Conservation (phyloP, 2,797 vertebrate species). For the Phataginus tetradactyla region DNA sequence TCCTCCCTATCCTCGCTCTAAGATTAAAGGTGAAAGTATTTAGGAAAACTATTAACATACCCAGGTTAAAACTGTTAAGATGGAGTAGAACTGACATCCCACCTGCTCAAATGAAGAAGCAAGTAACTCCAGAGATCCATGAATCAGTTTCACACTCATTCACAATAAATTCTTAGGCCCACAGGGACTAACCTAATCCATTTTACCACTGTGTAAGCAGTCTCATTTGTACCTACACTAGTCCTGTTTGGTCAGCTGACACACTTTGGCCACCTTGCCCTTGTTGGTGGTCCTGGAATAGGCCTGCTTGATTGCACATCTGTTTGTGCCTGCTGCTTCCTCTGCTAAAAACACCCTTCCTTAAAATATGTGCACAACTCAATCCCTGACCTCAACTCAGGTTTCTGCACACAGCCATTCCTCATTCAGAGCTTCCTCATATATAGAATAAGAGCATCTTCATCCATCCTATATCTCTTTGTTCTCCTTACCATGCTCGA, state of each 20-base stretch:
- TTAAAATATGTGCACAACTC: background rate
- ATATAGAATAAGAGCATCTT: background rate
- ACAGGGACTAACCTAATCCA: fast-evolving
- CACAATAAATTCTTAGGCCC: background rate
- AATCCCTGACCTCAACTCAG: background rate
- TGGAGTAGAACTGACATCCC: background rate
- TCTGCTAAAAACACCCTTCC: background rate
- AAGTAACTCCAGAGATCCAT: background rate
- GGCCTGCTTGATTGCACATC: background rate
- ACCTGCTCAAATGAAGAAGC: background rate
- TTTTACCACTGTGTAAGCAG: fast-evolving
- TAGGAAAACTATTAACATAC: background rate
- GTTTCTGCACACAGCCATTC: background rate
- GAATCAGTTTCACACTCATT: background rate
- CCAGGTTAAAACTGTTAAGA: background rate
- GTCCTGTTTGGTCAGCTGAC: background rate
- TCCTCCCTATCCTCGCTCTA: background rate
- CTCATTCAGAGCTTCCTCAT: background rate
- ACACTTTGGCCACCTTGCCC: background rate
- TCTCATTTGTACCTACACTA: background rate
- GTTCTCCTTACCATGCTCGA: background rate
- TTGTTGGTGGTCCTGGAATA: background rate
- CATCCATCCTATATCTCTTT: no score
- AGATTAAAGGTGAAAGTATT: background rate
- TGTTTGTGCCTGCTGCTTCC: background rate